Conservation (phyloP, 2,888 invertebrate genomes). For the Gortyna flavago region DNA sequence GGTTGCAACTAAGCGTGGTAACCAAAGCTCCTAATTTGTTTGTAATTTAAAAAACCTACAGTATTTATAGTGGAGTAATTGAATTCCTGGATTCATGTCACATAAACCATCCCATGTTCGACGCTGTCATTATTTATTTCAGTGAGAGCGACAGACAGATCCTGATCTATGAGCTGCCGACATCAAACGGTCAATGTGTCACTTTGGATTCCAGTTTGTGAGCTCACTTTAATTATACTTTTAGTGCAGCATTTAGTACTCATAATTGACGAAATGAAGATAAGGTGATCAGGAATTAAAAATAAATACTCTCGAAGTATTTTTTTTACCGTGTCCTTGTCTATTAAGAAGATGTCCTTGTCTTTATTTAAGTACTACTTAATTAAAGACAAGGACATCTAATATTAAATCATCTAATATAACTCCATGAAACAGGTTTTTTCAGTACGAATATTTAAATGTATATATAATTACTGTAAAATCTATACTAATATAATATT, state of each 20-base stretch:
- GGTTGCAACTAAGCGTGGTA: background rate
- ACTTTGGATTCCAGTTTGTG: constrained; percentile 10
- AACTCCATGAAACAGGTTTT: background rate
- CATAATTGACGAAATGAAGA: background rate
- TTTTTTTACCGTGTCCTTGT: too few relatives aligned
- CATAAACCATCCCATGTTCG: constrained; percentile 68
- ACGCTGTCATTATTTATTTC: constrained; percentile 80
- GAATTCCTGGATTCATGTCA: constrained; percentile 29
- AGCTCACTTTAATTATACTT: constrained; percentile 16
- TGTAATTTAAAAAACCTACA: background rate
- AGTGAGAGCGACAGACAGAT: constrained; percentile 74
- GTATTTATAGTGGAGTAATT: background rate
- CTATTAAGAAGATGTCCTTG: too few relatives aligned
- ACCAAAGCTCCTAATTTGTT: background rate
- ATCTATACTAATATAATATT: too few relatives aligned
- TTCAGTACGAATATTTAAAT: background rate
- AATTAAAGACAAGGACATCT: too few relatives aligned
- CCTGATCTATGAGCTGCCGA: constrained; percentile 76
- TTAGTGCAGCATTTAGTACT: constrained; percentile 5
- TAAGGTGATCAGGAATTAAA: background rate
- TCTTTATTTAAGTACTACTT: too few relatives aligned
- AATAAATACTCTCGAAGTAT: too few relatives aligned
- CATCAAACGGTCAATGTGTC: constrained; percentile 48
- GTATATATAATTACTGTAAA: too few relatives aligned
- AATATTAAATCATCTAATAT: too few relatives aligned